Conservation (phyloP, 2,888 invertebrate species). For the Sinentomon sp. region DNA sequence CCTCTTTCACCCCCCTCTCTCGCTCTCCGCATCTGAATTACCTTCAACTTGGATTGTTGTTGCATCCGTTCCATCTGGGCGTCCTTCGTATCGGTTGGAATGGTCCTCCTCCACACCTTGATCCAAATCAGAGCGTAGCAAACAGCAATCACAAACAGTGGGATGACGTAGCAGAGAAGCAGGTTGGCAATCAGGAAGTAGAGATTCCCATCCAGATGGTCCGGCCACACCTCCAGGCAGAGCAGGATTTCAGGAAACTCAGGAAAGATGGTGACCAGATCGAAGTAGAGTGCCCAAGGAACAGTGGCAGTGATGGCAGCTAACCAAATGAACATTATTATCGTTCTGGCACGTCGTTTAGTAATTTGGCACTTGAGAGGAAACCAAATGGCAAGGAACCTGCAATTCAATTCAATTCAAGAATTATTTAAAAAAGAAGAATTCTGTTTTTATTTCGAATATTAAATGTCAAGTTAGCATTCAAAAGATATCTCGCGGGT, state of each 20-base stretch:
- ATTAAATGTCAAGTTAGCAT: too few species aligned
- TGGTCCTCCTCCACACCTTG: constrained; percentile 59
- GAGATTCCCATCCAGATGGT: constrained; percentile 44
- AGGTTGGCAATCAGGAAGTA: constrained; percentile 73
- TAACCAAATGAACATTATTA: constrained; percentile 73
- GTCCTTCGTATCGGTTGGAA: constrained; percentile 70
- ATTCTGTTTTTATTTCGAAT: too few species aligned
- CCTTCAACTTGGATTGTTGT: constrained; percentile 71
- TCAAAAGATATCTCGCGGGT: too few species aligned
- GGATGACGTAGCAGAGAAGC: constrained; percentile 64
- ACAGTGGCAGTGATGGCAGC: constrained; percentile 55
- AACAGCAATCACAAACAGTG: constrained; percentile 64
- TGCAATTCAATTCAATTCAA: constrained; percentile 38
- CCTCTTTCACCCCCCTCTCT: too few species aligned
- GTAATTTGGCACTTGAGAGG: constrained; percentile 73
- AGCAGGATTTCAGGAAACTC: constrained; percentile 42
- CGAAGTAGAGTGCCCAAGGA: constrained; percentile 76
- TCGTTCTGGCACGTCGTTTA: constrained; percentile 52
- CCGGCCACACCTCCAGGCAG: constrained; percentile 65
- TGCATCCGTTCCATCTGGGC: constrained; percentile 76
- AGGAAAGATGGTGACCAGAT: constrained; percentile 40
- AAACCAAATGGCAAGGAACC: constrained; percentile 88
- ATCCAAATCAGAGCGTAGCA: constrained; percentile 81
- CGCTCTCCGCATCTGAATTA: constrained; percentile 21
- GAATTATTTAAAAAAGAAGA: not conserved